Percentiles rank a stretch among this genome's conserved stretches.
phyloP scores from a whole-genome alignment of 2,888 invertebrate genomes.

The Microplitis deprimator region DNA sequence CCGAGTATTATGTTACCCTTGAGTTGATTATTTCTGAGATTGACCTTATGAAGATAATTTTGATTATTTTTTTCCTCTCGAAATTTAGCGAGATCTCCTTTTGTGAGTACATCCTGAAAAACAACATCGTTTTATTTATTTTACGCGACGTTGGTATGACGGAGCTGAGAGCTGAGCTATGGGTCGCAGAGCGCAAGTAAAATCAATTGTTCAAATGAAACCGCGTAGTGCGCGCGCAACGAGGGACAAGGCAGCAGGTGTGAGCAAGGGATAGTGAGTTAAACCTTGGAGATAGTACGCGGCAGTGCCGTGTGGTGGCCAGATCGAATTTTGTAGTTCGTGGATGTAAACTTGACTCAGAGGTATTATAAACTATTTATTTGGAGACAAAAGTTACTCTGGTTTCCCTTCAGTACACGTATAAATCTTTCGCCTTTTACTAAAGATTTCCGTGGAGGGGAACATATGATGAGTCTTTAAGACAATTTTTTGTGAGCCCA shows the following conservation, averaged over 20 bases:
- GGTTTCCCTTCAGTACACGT: conserved; percentile 70
- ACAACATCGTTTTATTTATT: neutral
- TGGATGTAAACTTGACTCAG: neutral
- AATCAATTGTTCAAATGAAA: conserved; percentile 11
- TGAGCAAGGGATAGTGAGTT: neutral
- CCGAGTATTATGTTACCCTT: conserved; percentile 89
- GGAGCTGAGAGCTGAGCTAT: neutral
- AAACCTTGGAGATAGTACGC: neutral
- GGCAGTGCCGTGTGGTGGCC: conserved; percentile 26
- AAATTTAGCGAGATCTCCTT: conserved; percentile 59
- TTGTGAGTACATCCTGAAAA: conserved; percentile 55
- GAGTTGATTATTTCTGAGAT: conserved; percentile 82
- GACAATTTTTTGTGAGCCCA: conserved; percentile 63
- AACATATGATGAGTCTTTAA: conserved; percentile 63
- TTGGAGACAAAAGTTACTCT: conserved; percentile 48
- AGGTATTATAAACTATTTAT: conserved; percentile 23
- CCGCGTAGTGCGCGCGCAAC: neutral
- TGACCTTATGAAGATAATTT: conserved; percentile 78
- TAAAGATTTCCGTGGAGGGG: conserved; percentile 72
- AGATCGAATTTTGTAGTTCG: neutral
- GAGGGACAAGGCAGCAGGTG: neutral
- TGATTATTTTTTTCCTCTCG: conserved; percentile 63
- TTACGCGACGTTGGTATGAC: neutral
- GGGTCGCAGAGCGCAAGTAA: neutral
- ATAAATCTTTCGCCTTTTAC: conserved; percentile 74